These are phyloP conservation scores for Gadus macrocephalus DNA, from an alignment of 2,113 vertebrate species.

Conservation along the genomic window DNA sequence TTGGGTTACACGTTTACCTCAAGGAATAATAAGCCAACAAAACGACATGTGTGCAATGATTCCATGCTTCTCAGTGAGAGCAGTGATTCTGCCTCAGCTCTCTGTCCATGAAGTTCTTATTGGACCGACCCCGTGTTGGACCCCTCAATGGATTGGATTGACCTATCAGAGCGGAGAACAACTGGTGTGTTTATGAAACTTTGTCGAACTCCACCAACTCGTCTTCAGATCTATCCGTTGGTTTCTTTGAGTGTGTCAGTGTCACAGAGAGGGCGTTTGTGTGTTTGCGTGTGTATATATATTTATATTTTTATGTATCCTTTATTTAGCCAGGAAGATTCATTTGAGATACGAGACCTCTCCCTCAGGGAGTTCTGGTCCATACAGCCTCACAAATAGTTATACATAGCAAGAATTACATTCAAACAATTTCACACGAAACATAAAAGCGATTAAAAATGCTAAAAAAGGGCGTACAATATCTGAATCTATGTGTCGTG, in stretches of 20 bases:
- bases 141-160: conserved; percentile 30
- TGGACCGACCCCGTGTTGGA: conserved; percentile 23
- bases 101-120: not conserved
- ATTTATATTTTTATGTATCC: no score
- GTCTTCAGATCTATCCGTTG: conserved; percentile 16
- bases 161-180: conserved; percentile 10
- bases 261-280: not conserved
- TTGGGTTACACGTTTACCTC: conserved; percentile 50
- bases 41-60: conserved; percentile 26
- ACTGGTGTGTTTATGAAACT: conserved; percentile 27
- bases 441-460: no score
- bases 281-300: not conserved
- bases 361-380: no score
- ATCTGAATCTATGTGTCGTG: not conserved
- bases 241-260: conserved; percentile 15
- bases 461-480: no score
- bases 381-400: no score
- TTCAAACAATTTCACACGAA: no score
- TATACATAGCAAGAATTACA: no score
- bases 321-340: no score
- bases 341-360: no score
- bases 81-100: not conserved
- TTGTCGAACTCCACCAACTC: not conserved
- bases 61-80: conserved; percentile 27
- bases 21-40: conserved; percentile 18